Evolutionary conservation across 2,888 invertebrate genomes (phyloP), one percentile per base, ranked within the genome.

Genomic region (Troides helena): DNA sequence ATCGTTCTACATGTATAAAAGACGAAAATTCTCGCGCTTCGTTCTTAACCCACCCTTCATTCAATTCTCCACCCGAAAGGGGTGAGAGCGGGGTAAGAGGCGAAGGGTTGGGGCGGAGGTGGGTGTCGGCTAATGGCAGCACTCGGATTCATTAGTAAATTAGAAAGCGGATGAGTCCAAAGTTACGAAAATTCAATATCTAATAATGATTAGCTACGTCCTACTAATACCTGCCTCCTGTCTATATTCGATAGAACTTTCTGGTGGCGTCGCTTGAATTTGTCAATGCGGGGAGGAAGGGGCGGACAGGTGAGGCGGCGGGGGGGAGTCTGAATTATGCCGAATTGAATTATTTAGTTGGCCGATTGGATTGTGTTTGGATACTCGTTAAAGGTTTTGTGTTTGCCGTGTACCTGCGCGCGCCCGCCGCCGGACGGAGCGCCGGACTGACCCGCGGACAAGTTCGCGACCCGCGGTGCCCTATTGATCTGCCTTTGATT

Each of bases 111-210:
- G 8, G 39, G 39, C 6, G 39, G 39, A 39, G 39, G 10, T 8
- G 81, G 30, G 21, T 82, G 21, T 82, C 78, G 81, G 85, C 85
- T 90, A 90, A 91, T 91, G 89, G 91, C 88, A 87, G 84, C 87
- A 90, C 91, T 89, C 90, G 90, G 93, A 90, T 93, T 93, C 93
- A 93, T 93, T 93, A 93, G 93, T 90, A 93, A 93, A 93, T 93
- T 93, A 93, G 92, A 92, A 90, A 89, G 87, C 89, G 91, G 92
- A 93, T 91, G 93, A 93, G 92, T 90, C 90, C 91, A 90, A 92
- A 93, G 92, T 93, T 93, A 87, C 84, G 92, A 92, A 92, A 93
- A 92, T 92, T 92, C 92, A 90, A 93, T 92, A 93, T 92, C 90
- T 92, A 92, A 92, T 92, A 93, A 93, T 92, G 92, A 93, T 93